Base-by-base conservation (phyloP, 2,113 vertebrate species). In the Lynx canadensis region DNA sequence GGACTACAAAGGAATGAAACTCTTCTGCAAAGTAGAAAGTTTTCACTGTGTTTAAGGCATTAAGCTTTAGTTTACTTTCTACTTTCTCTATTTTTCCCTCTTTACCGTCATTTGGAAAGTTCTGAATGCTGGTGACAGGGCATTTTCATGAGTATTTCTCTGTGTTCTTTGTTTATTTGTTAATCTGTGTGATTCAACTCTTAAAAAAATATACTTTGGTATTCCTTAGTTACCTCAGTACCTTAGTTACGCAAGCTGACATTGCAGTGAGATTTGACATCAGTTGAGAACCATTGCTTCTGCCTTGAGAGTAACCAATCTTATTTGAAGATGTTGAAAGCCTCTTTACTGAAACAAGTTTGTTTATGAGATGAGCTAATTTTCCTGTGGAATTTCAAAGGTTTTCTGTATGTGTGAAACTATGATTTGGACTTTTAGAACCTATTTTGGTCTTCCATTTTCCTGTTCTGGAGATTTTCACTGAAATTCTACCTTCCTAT, bases 81-180 rank as follows among this genome's bases (percentile, higher is more conserved):
- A 19, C 21, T 18, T 41, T 82, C 41, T 92, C 9, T 81, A 1
- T 63, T 66, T 81, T 86, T 76, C 45, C 41, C 19, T 80, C 33
- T 94, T 57, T 79, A 41, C 36, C 38, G 41, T 85, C 10, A 57
- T 97, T 85, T 93, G 71, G 29, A 84, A 79, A 95, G 50, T 89
- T 89, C 29, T 74, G 45, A 95, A 27, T 79, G 45, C 55, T 68
- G 18, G 36, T 66, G 36, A 66, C 19, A 63, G 29, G 41, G 19
- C 29, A 52, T 76, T 83, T 65, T 87, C 84, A 78, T 89, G 16
- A 63, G n/a, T 71, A 78, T 19, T 66, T 83, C 15, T 65, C 0
- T 74, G 23, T 76, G 60, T 74, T 36, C 60, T 82, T 69, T 21
- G 71, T 76, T 76, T 45, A 8, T 33, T 89, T 78, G 19, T 50